Percentiles rank a stretch among this genome's conserved stretches.
Conservation (phyloP, 92 coral and sea anemone genomes). For the Siderastrea siderea region DNA sequence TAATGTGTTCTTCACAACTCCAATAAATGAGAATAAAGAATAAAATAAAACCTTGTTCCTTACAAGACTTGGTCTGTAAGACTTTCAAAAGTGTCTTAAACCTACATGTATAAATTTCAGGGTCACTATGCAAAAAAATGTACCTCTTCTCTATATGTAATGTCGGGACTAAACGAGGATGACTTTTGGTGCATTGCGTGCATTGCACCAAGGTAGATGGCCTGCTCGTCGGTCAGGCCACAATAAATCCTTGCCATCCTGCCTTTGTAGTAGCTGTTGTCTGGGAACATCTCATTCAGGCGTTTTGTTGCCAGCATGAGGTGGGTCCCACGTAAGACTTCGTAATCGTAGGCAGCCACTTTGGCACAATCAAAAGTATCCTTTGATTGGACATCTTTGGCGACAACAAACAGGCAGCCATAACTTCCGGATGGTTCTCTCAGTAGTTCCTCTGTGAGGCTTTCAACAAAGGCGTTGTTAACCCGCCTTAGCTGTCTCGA, state of each 20-base stretch:
- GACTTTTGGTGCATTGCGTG: constrained; percentile 33
- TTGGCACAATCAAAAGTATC: neutral
- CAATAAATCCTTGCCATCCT: constrained; percentile 23
- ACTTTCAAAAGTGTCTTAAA: too few species aligned
- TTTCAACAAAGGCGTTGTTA: constrained; percentile 2
- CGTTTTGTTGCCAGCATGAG: constrained; percentile 31
- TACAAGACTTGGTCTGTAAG: neutral
- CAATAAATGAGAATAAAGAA: neutral
- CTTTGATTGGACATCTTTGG: neutral
- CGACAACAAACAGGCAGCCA: constrained; percentile 26
- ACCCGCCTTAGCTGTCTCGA: constrained; percentile 28
- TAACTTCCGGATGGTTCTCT: constrained; percentile 18
- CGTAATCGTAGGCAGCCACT: constrained; percentile 14
- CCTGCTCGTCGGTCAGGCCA: constrained; percentile 21
- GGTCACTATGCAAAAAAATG: too few species aligned
- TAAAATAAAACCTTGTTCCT: neutral
- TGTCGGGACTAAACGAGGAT: constrained; percentile 2
- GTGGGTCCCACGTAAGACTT: constrained; percentile 57
- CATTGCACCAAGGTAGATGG: constrained; percentile 27
- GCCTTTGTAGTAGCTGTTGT: neutral
- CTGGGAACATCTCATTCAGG: constrained; percentile 22
- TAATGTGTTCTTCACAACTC: neutral
- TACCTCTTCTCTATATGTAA: constrained; percentile 45
- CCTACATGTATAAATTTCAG: too few species aligned
- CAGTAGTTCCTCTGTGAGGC: neutral